phyloP scores from a whole-genome alignment of 2,888 invertebrate genomes.

The Thymelicus sylvestris region DNA sequence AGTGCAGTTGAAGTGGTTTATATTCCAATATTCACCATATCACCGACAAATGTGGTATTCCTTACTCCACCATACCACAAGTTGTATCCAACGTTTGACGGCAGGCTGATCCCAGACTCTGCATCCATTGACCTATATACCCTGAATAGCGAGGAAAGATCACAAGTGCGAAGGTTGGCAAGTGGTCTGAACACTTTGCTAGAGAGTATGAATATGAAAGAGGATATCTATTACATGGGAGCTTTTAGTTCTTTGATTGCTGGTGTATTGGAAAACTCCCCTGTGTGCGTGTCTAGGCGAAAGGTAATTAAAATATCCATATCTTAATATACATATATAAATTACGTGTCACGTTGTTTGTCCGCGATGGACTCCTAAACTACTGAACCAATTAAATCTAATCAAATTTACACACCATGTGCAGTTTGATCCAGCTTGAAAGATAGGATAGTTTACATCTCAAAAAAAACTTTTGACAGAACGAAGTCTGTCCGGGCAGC shows the following conservation, averaged over 20 bases:
- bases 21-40: slow-evolving; percentile 85
- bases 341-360: too few species aligned
- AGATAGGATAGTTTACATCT: too few species aligned
- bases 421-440: too few species aligned
- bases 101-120: slow-evolving; percentile 61
- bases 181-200: slow-evolving; percentile 82
- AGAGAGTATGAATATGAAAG: slow-evolving; percentile 85
- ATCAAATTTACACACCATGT: too few species aligned
- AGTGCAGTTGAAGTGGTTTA: slow-evolving; percentile 85
- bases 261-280: slow-evolving; percentile 84
- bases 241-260: slow-evolving; percentile 86
- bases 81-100: slow-evolving; percentile 82
- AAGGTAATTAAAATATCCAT: slow-evolving; percentile 77
- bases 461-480: too few species aligned
- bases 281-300: slow-evolving; percentile 79
- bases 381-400: too few species aligned
- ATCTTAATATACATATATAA: too few species aligned
- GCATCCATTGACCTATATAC: slow-evolving; percentile 66
- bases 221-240: slow-evolving; percentile 88
- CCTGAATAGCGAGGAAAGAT: slow-evolving; percentile 67
- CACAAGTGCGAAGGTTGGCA: slow-evolving; percentile 73
- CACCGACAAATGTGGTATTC: slow-evolving; percentile 85
- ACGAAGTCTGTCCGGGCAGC: too few species aligned
- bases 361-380: too few species aligned
- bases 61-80: slow-evolving; percentile 85